Evolutionary conservation across 2,797 vertebrate genomes (phyloP).

Genomic region (Xiphorhynchus erythropygius): DNA sequence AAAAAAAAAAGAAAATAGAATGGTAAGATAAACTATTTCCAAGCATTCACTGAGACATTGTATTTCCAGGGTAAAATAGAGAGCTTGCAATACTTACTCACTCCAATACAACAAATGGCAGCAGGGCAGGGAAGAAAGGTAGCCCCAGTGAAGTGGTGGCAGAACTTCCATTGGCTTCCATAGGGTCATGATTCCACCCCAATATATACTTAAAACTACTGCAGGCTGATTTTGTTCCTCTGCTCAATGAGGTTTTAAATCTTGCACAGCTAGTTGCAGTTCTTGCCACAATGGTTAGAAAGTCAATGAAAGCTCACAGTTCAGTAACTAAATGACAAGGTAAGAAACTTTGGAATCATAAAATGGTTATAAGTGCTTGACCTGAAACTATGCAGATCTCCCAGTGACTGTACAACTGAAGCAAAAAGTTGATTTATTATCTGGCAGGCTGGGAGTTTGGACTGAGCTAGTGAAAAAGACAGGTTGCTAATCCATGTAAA

Average conservation of each 20-base stretch:
- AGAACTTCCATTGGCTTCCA: not conserved
- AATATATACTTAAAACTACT: slow-evolving; percentile 3
- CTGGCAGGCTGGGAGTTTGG: slow-evolving; percentile 19
- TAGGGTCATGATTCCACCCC: not conserved
- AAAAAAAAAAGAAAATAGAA: not conserved
- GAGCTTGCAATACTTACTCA: not conserved
- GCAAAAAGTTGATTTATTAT: slow-evolving; percentile 51
- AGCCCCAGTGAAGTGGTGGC: not conserved
- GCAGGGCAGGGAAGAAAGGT: not conserved
- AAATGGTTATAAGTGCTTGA: slow-evolving; percentile 57
- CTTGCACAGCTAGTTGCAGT: slow-evolving; percentile 22
- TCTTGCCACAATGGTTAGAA: slow-evolving; percentile 46
- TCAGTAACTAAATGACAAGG: slow-evolving; percentile 62
- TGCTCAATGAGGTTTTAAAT: slow-evolving; percentile 60
- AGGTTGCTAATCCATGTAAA: slow-evolving; percentile 2
- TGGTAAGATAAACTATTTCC: not conserved
- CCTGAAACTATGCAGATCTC: slow-evolving; percentile 53
- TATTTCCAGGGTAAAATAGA: not conserved
- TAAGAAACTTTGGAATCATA: slow-evolving; percentile 62
- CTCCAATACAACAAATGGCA: not conserved
- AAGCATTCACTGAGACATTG: not conserved
- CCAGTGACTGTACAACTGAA: slow-evolving; percentile 5
- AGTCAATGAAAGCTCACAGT: slow-evolving; percentile 65
- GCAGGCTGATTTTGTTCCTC: not conserved
- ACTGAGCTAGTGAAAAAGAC: not conserved